Evolutionary conservation across 2,888 invertebrate species (phyloP).

Genomic region (Zygogramma bicolorata): DNA sequence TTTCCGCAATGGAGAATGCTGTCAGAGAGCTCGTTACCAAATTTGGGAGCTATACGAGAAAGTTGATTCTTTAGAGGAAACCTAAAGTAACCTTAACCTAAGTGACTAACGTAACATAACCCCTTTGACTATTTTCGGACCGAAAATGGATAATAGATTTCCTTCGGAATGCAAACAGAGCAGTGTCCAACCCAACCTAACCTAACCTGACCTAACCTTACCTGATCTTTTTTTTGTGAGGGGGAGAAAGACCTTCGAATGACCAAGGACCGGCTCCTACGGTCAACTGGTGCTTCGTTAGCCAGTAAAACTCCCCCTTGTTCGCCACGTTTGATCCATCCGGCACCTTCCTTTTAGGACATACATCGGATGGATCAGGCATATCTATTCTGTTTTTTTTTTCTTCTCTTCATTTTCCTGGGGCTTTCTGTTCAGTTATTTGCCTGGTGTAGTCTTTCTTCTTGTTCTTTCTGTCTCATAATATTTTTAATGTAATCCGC

Average conservation of each 20-base stretch:
- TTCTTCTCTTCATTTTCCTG: not conserved
- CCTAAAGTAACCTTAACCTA: no score
- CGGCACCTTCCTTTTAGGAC: not conserved
- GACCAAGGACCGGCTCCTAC: not conserved
- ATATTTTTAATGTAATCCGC: conserved; percentile 12
- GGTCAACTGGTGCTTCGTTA: not conserved
- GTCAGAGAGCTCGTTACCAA: no score
- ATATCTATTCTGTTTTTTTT: not conserved
- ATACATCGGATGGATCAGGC: not conserved
- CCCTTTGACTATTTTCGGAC: not conserved
- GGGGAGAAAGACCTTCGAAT: not conserved
- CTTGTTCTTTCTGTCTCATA: conserved; percentile 23
- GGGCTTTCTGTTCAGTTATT: not conserved
- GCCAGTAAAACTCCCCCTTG: not conserved
- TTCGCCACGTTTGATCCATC: not conserved
- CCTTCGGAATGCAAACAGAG: no score
- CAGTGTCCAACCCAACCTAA: no score
- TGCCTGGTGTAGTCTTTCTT: not conserved
- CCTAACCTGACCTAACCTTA: not conserved
- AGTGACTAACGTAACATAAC: not conserved
- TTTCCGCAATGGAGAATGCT: no score
- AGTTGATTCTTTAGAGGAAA: no score
- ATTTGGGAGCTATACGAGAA: no score
- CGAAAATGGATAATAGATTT: no score
- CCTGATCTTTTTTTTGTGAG: not conserved